phyloP scores from a whole-genome alignment of 2,888 invertebrate species.

The Thymelicus sylvestris region DNA sequence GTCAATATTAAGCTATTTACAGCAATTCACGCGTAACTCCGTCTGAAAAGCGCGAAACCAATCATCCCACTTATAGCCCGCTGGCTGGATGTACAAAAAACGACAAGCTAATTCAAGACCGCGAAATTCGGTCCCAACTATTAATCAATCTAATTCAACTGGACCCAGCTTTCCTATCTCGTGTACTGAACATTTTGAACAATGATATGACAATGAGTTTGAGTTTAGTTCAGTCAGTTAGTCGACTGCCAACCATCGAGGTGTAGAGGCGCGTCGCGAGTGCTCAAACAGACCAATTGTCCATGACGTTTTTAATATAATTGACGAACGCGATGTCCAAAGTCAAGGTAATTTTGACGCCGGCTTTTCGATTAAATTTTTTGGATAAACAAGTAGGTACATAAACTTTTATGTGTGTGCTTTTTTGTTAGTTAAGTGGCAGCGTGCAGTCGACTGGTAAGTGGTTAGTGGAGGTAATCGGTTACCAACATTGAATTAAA shows the following conservation, averaged over 20 bases:
- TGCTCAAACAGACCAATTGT: constrained; percentile 35
- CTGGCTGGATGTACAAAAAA: constrained; percentile 13
- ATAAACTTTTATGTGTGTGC: constrained; percentile 38
- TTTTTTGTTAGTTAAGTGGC: constrained; percentile 6
- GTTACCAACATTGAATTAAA: constrained; percentile 1
- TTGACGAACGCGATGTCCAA: constrained; percentile 65
- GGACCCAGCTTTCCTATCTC: constrained; percentile 40
- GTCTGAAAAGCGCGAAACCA: background rate
- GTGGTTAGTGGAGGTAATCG: constrained; percentile 11
- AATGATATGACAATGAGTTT: constrained; percentile 19
- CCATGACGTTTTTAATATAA: constrained; percentile 49
- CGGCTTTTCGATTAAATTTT: constrained; percentile 21
- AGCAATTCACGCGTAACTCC: background rate
- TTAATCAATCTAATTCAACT: constrained; percentile 42
- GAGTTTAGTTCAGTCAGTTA: constrained; percentile 40
- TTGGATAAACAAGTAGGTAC: constrained; percentile 1
- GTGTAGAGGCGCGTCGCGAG: constrained; percentile 40
- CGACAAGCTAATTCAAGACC: constrained; percentile 34
- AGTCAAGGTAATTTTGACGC: constrained; percentile 64
- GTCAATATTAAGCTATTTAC: background rate
- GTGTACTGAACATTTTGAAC: constrained; percentile 16
- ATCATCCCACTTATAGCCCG: constrained; percentile 16
- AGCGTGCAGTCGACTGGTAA: constrained; percentile 3
- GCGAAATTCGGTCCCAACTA: constrained; percentile 38
- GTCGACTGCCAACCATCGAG: constrained; percentile 40